Conservation (phyloP, 2,888 invertebrate species). For the Sesia bembeciformis region DNA sequence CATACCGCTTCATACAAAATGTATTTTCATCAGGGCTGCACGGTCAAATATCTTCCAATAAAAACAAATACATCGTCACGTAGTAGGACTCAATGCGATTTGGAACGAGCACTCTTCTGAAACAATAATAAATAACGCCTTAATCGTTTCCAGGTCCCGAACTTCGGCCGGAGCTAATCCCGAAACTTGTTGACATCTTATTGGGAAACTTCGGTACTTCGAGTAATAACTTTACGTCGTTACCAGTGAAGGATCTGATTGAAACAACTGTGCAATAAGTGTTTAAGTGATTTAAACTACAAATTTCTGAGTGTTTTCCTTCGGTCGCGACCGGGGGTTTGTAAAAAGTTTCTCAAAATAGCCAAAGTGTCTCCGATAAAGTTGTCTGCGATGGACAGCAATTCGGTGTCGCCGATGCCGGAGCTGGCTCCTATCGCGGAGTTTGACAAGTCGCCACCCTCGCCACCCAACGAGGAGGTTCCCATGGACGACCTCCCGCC, state of each 20-base stretch:
- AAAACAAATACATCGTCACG: too few species aligned
- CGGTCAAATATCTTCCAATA: too few species aligned
- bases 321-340: constrained; percentile 42
- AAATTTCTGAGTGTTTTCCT: constrained; percentile 17
- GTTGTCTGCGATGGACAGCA: constrained; percentile 78
- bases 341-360: constrained; percentile 28
- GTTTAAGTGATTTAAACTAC: constrained; percentile 7
- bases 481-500: constrained; percentile 80
- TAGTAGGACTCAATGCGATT: background rate
- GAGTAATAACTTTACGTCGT: constrained; percentile 2
- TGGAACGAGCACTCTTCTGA: constrained; percentile 21
- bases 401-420: constrained; percentile 80
- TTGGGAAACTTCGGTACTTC: constrained; percentile 19
- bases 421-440: constrained; percentile 80
- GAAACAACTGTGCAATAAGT: constrained; percentile 8
- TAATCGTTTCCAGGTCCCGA: constrained; percentile 40
- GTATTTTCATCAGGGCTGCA: too few species aligned
- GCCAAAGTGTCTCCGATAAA: constrained; percentile 74
- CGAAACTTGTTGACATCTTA: constrained; percentile 23
- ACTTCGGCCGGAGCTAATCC: constrained; percentile 26
- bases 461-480: constrained; percentile 76
- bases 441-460: constrained; percentile 81
- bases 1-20: too few species aligned
- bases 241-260: constrained; percentile 11
- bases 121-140: constrained; percentile 31